Base-by-base conservation (phyloP, 2,113 vertebrate genomes). In the Oriolus oriolus region DNA sequence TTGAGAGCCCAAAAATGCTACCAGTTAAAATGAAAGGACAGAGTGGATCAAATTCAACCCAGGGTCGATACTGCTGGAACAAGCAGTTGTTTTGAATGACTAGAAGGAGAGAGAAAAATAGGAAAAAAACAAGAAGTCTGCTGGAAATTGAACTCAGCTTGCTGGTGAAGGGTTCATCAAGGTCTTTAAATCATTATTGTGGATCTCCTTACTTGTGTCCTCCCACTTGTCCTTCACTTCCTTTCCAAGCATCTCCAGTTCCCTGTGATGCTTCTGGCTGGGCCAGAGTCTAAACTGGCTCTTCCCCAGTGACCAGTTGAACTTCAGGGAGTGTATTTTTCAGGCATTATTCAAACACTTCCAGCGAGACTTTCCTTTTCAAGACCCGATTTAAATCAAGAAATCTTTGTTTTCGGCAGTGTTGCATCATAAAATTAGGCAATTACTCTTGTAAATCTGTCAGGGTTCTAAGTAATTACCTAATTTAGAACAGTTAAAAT, bases 361-460 rank as follows among this genome's bases (percentile, higher is more conserved):
- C 56, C 79, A 85, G 27, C 1, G 30, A 86, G 54, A 44, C 31
- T 49, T 91, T 79, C 54, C 53, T 66, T 86, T 88, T 60, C 66
- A 74, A 80, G 71, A 59, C 42, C 42, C 50, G 35, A 90, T 63
- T 90, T 86, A 92, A 50, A 84, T 84, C 66, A 90, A 86, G 44
- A 75, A 93, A 88, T 78, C 68, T 81, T 84, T 93, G 82, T 88
- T 93, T 95, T 79, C 14, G 33, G 64, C 30, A 37, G 45, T 14
- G 56, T 59, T 68, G 83, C 47, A 88, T 92, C 92, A 92, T 81
- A 95, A 95, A 93, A 95, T 91, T 35, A 93, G 71, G 76, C 73
- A 96, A 96, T 95, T 95, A 90, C 31, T 92, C 79, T 47, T 81
- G 88, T 71, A 96, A 94, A 96, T 81, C 92, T 96, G 92, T 90